Evolutionary conservation across 1,140 invertebrate species (phyloP).

Genomic region (Pseudobourletiella spinata): DNA sequence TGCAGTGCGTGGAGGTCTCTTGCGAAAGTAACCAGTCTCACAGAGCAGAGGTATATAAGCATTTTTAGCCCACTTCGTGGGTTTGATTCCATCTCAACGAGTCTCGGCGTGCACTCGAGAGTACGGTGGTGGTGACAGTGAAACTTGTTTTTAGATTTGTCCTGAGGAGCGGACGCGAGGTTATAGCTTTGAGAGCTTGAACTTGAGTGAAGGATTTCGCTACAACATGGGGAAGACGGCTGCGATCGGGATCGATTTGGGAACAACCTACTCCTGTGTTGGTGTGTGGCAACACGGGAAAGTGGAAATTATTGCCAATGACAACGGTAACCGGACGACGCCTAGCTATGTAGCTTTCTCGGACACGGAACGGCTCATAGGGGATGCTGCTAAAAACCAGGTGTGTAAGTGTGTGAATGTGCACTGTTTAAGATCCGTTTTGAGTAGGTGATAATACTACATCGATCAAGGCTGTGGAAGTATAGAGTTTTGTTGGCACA

Average conservation of each 20-base stretch:
- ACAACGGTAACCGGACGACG: constrained; percentile 85
- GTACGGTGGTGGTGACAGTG: not conserved
- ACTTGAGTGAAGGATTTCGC: too few species aligned
- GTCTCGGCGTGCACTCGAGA: not conserved
- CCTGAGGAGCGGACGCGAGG: not conserved
- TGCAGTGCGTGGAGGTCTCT: not conserved
- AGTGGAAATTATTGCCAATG: constrained; percentile 86
- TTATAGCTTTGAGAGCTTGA: not conserved
- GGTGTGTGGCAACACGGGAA: constrained; percentile 72
- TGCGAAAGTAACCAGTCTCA: not conserved
- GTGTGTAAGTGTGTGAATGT: too few species aligned
- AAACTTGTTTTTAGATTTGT: not conserved
- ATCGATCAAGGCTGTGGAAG: too few species aligned
- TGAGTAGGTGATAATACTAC: too few species aligned
- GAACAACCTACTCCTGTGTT: constrained; percentile 71
- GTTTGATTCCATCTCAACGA: too few species aligned
- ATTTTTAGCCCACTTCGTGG: not conserved
- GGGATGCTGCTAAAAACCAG: constrained; percentile 71
- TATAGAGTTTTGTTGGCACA: too few species aligned
- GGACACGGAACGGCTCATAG: constrained; percentile 75
- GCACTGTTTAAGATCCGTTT: too few species aligned
- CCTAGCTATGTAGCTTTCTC: constrained; percentile 86
- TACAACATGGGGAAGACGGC: constrained; percentile 9
- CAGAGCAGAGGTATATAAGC: not conserved
- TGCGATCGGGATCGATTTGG: constrained; percentile 63